Evolutionary conservation across 2,797 vertebrate genomes (phyloP).

Genomic region (Enteromius radiatus): DNA sequence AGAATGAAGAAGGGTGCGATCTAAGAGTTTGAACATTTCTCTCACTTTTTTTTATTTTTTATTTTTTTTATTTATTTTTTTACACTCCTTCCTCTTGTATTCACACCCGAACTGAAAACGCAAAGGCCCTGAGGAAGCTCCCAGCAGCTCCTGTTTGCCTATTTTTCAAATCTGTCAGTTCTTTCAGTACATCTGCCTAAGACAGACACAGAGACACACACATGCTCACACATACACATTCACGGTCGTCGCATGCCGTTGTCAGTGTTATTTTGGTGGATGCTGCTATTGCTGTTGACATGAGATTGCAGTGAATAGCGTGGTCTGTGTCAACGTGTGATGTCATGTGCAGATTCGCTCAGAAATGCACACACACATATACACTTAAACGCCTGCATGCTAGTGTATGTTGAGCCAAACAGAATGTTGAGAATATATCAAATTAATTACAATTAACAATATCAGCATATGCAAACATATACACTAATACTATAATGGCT

Average conservation of each 20-base stretch:
- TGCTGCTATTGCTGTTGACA: slow-evolving; percentile 42
- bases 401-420: background rate
- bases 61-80: slow-evolving; percentile 64
- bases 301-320: slow-evolving; percentile 37
- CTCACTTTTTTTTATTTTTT: background rate
- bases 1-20: slow-evolving; percentile 39
- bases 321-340: slow-evolving; percentile 26
- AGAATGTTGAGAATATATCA: background rate
- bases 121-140: slow-evolving; percentile 79
- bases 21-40: slow-evolving; percentile 20
- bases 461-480: background rate
- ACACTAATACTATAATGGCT: background rate
- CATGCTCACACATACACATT: slow-evolving; percentile 53
- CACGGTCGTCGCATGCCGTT: slow-evolving; percentile 35
- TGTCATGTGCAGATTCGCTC: background rate
- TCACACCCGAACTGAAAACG: slow-evolving; percentile 69
- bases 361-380: background rate
- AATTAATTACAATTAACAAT: background rate
- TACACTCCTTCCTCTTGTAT: slow-evolving; percentile 74
- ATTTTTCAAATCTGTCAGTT: slow-evolving; percentile 90
- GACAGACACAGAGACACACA: slow-evolving; percentile 42
- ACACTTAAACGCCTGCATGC: background rate
- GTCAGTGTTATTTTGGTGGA: slow-evolving; percentile 49
- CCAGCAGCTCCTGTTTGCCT: slow-evolving; percentile 79
- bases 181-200: slow-evolving; percentile 78